Evolutionary conservation across 2,888 invertebrate genomes (phyloP), one percentile per base, ranked within the genome.

Genomic region (Habrosyne pyritoides): DNA sequence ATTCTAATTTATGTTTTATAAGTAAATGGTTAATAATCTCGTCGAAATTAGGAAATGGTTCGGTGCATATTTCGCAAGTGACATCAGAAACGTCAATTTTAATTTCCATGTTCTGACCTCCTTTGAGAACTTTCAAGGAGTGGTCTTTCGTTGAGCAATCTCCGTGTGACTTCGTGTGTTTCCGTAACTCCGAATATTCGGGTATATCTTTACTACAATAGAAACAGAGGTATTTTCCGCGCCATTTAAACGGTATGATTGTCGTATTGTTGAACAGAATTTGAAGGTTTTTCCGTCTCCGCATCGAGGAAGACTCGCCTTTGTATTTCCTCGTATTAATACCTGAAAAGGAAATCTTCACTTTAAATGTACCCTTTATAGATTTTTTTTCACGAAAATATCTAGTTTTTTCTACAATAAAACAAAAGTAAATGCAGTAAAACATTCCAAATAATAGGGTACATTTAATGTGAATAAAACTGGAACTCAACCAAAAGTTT

Each of bases 191-290:
- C 0, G 73, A 55, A 58, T 89, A 89, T 24, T 87, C 86, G 0
- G 81, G 52, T 0, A 89, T 66, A 54, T 89, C 81, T 77, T 89
- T 86, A 57, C 91, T 91, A 57, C 91, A 92, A 71, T 86, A 89
- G 68, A 92, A 92, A 63, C 91, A 92, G 0, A 91, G 71, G 57
- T 92, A 92, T 69, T 86, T 89, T 3, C 91, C 91, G n/a, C 91
- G 79, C 90, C 91, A 92, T 66, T 92, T 92, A 73, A 92, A 92
- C 2, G 91, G 91, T 73, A 92, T 85, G 0, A 91, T 79, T 0
- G 89, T 71, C 0, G 91, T 91, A 63, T 87, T 86, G 83, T 92
- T 92, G 84, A 92, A 91, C 36, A 92, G 30, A 33, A 87, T 81
- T 72, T 89, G 86, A 2, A 92, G 88, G 56, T 91, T 92, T 71